Evolutionary conservation across 2,797 vertebrate species (phyloP), one percentile per base, ranked within the genome.

Genomic region (Erethizon dorsatum): DNA sequence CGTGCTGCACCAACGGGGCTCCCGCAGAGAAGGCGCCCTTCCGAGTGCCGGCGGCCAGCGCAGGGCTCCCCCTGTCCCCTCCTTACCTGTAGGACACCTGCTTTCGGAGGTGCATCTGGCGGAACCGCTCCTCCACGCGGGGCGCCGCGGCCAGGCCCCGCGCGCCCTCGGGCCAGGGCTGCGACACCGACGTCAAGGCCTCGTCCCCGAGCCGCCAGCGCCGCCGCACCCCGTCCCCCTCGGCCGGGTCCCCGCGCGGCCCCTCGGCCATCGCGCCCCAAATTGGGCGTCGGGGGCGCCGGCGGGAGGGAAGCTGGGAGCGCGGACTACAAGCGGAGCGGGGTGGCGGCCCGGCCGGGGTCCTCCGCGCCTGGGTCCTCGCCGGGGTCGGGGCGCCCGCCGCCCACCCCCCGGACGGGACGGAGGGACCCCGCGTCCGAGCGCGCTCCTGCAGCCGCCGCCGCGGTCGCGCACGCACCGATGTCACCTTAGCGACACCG

Each of bases 81-180:
- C 96, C 98, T 98, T 98, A 99, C 99, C 99, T 99, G 98, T 99
- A 99, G 10, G 99, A 99, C 95, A 99, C 99, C 98, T 99, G 99
- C 96, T 99, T 99, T 89, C 97, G 98, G 97, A 99, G 98, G 96
- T 99, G 98, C 90, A 99, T 98, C 86, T 99, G 99, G 57, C 98
- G 96, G 95, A 99, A 99, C 80, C 98, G 98, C 95, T 98, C 96
- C 87, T 99, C 99, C 96, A 98, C 92, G 22, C 98, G 95, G 28
- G 96, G 88, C 57, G 86, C 97, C 0, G 97, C 14, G 83, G 97
- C 96, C 86, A 79, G 15, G 86, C 84, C 90, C 77, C 90, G 78
- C 47, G 95, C 14, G 28, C 88, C 95, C 85, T 96, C 92, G 12
- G 92, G 95, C 97, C 95, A 82, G 9, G 57, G 84, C 83, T 37